Conservation (phyloP, 2,888 invertebrate species). For the Leucozona laternaria region DNA sequence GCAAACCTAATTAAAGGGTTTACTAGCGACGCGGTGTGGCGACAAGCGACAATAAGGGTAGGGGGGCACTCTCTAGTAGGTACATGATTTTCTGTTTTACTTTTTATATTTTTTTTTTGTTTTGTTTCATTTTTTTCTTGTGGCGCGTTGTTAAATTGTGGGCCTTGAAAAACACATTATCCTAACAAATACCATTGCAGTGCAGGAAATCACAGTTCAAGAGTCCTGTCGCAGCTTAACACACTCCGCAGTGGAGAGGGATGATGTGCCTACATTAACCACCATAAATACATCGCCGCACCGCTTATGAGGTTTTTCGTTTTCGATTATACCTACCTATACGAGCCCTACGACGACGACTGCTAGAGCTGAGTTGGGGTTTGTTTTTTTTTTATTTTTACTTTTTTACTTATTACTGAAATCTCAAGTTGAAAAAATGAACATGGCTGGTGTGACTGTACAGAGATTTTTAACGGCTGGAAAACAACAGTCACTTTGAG, state of each 20-base stretch:
- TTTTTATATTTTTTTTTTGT: constrained; percentile 12
- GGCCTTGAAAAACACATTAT: constrained; percentile 74
- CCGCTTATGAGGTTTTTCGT: constrained; percentile 49
- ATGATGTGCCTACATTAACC: constrained; percentile 9
- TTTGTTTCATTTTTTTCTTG: constrained; percentile 14
- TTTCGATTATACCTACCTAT: not conserved
- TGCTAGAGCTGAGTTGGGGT: constrained; percentile 44
- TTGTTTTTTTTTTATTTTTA: constrained; percentile 18
- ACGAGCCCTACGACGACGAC: constrained; percentile 28
- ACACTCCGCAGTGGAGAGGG: constrained; percentile 31
- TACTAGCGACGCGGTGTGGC: constrained; percentile 52
- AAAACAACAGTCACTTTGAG: constrained; percentile 72
- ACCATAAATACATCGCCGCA: not conserved
- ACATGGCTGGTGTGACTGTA: constrained; percentile 72
- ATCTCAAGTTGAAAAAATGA: constrained; percentile 47
- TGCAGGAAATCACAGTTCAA: constrained; percentile 75
- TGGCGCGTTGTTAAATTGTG: constrained; percentile 60
- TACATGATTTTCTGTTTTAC: constrained; percentile 2
- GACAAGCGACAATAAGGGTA: constrained; percentile 21
- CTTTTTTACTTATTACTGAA: constrained; percentile 34
- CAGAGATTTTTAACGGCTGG: constrained; percentile 69
- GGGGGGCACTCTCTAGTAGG: not conserved
- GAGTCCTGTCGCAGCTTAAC: constrained; percentile 74
- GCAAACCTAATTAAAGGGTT: constrained; percentile 76
- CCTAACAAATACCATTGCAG: constrained; percentile 69